These are phyloP conservation scores for Aphidius colemani DNA, from an alignment of 2,888 invertebrate species.

Conservation along the genomic window DNA sequence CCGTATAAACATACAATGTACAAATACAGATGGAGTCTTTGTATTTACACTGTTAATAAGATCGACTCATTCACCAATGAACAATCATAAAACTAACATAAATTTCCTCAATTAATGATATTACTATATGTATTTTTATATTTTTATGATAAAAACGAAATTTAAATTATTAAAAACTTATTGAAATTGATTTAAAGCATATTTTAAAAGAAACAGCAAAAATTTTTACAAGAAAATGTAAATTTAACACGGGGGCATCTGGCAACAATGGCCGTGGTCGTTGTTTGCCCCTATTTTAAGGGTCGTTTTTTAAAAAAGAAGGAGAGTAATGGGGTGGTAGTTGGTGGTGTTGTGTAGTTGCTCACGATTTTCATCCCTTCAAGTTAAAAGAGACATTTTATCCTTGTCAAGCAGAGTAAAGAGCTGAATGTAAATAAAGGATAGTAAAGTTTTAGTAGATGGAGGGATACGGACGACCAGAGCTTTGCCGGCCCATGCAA, in stretches of 20 bases:
- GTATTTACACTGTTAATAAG: conserved; percentile 55
- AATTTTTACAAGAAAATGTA: conserved; percentile 60
- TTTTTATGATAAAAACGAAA: not conserved
- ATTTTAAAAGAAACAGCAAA: not conserved
- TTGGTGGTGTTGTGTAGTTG: conserved; percentile 12
- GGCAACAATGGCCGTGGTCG: conserved; percentile 60
- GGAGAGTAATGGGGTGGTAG: conserved; percentile 19
- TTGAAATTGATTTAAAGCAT: not conserved
- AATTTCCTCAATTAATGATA: not conserved
- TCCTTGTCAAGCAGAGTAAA: too few relatives aligned
- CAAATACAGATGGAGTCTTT: conserved; percentile 59
- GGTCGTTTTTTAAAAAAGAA: conserved; percentile 48
- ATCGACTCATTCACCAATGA: conserved; percentile 53
- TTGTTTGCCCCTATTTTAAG: conserved; percentile 58
- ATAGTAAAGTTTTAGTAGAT: conserved; percentile 1
- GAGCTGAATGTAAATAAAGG: too few relatives aligned
- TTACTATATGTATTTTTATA: not conserved
- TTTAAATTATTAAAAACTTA: not conserved
- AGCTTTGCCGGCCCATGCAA: conserved; percentile 41
- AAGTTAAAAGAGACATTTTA: too few relatives aligned
- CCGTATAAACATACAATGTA: conserved; percentile 56
- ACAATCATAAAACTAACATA: not conserved
- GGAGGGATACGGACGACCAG: conserved; percentile 21
- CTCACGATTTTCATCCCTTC: too few relatives aligned
- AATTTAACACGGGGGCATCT: conserved; percentile 56